These are phyloP conservation scores for Pseudomyrmex pallidus DNA, from an alignment of 1,140 invertebrate species.

Conservation along the genomic window DNA sequence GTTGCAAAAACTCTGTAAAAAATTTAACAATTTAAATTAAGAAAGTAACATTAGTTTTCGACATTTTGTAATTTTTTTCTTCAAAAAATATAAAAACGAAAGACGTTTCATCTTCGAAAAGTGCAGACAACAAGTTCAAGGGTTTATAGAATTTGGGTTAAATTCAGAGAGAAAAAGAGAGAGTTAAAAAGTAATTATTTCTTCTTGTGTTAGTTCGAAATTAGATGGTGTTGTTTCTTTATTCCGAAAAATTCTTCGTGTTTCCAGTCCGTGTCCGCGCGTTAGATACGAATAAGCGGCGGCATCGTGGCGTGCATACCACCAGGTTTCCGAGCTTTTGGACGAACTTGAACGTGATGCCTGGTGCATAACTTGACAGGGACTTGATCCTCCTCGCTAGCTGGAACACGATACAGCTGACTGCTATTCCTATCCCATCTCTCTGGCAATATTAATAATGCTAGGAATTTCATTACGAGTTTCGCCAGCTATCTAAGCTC, in stretches of 20 bases:
- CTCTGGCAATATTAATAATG: conserved; percentile 78
- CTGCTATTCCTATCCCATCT: conserved; percentile 73
- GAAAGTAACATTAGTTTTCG: too few relatives aligned
- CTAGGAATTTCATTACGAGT: conserved; percentile 79
- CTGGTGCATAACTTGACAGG: conserved; percentile 70
- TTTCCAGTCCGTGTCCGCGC: background rate
- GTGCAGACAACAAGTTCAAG: too few relatives aligned
- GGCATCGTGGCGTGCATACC: conserved; percentile 3
- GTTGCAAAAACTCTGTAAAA: too few relatives aligned
- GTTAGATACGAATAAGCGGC: conserved; percentile 34
- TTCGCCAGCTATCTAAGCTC: conserved; percentile 69
- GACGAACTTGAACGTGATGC: conserved; percentile 71
- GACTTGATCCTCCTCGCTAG: conserved; percentile 71
- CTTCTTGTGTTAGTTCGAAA: too few relatives aligned
- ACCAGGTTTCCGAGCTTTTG: conserved; percentile 60
- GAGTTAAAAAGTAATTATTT: too few relatives aligned
- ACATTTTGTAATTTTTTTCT: too few relatives aligned
- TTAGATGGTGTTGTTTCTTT: background rate
- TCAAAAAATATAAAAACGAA: too few relatives aligned
- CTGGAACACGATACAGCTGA: conserved; percentile 70
- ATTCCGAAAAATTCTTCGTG: background rate
- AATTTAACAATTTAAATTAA: too few relatives aligned
- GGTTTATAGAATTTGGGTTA: too few relatives aligned
- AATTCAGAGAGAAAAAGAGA: too few relatives aligned
- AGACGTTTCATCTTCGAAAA: too few relatives aligned